Base-by-base conservation (phyloP, 2,797 vertebrate genomes). In the Cynodonichthys magdalenae region DNA sequence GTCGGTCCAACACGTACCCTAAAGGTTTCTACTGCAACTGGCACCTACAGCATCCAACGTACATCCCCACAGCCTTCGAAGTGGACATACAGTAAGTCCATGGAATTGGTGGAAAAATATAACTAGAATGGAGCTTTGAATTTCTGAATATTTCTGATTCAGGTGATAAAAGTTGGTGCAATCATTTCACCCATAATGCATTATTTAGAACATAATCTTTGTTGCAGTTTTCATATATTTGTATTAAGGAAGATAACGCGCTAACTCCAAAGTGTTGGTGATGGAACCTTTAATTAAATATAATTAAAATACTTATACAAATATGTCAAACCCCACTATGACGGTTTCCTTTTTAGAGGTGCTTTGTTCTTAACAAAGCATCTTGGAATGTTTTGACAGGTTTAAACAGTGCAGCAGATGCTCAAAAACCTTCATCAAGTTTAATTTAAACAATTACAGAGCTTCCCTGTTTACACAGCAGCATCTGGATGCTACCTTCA, bases 1-100 rank as follows among this genome's bases (percentile, higher is more conserved):
- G 97, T 80, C 93, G 97, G 27, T 99, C 97, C 87, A 99, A 99
- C 92, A 96, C 96, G 49, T 99, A 99, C 74, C 97, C 97, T 0
- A 96, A 96, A 71, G 95, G 96, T 66, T 99, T 99, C 94, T 99
- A 99, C 93, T 99, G 97, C 94, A 98, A 92, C 85, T 99, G 97
- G 97, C 96, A 98, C 74, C 93, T 96, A 70, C 90, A 88, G 24
- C 90, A 92, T 64, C 91, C 94, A 0, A 97, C 97, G 2, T 95
- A 92, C 91, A 95, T 99, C 87, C 96, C 96, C 71, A 98, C 96
- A 1, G 87, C 79, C 54, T 99, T 96, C 82, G 96, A 98, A 71
- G 95, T 99, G 82, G 95, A 96, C 0, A 95, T 98, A 59, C 94
- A 95, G 97, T 99, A 93, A 96, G 97, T 88, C 5, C 20, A 50